Base-by-base conservation (phyloP, 2,797 vertebrate species). In the Melanotaenia boesemani region DNA sequence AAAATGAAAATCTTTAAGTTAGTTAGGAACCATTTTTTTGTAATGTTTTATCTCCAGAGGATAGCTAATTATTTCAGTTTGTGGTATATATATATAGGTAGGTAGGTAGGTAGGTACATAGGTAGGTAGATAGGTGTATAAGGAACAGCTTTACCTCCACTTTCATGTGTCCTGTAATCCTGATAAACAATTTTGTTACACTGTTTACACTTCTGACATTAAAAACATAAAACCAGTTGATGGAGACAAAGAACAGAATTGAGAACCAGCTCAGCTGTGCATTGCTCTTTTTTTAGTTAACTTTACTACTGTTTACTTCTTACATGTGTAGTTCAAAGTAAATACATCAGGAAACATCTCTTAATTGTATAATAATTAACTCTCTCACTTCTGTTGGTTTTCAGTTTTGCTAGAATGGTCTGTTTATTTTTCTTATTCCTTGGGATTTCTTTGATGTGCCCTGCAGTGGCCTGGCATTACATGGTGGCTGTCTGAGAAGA, bases 401-500 rank as follows among this genome's bases (percentile, higher is more conserved):
- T 56, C 24, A 28, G 52, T 5, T 55, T 15, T 26, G 11, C 12
- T 55, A 4, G 22, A 50, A 32, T 57, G 5, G 22, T 44, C 16
- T 8, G 15, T 71, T 34, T 58, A 2, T 16, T 48, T 46, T 34
- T 41, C 16, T 32, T 10, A 1, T 10, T 18, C 75, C 61, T 20
- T 41, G 18, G 16, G 1, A 34, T 18, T 70, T 61, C 26, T 77
- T 32, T 41, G 1, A 11, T 55, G 46, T 34, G 8, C 9, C 73
- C 37, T 9, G 12, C 89, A 95, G 94, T 88, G 88, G 86, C 86
- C 88, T 79, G 76, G 86, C 83, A 82, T 84, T 87, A 71, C 89
- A 92, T 76, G 93, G 91, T 77, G 92, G 70, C 52, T 93, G 90
- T 91, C 89, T 93, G 88, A 95, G 82, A 87, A 91, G 81, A 93